These are phyloP conservation scores for Drosophila nikananu DNA, from an alignment of 1,140 invertebrate species.

Conservation along the genomic window DNA sequence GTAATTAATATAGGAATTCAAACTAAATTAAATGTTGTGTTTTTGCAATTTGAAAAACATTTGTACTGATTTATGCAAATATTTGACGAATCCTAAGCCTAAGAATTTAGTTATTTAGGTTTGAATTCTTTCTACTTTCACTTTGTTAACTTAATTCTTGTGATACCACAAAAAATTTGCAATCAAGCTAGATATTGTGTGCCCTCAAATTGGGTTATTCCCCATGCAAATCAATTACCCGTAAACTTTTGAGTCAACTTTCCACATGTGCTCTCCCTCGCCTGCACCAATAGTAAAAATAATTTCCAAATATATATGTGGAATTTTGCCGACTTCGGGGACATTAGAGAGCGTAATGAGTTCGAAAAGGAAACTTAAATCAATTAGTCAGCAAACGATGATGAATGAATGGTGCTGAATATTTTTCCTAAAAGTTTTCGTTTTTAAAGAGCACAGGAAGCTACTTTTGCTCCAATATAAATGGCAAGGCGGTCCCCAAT, in stretches of 20 bases:
- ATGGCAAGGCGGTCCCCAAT: slow-evolving; percentile 16
- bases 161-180: slow-evolving; percentile 8
- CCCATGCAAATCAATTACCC: slow-evolving; percentile 49
- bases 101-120: not conserved
- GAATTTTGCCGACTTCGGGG: slow-evolving; percentile 18
- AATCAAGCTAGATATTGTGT: slow-evolving; percentile 11
- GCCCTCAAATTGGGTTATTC: slow-evolving; percentile 35
- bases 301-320: slow-evolving; percentile 10
- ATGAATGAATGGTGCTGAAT: slow-evolving; percentile 37
- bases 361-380: slow-evolving; percentile 43
- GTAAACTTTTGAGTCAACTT: slow-evolving; percentile 38
- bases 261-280: slow-evolving; percentile 19
- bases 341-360: slow-evolving; percentile 53
- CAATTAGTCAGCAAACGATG: slow-evolving; percentile 58
- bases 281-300: slow-evolving; percentile 29
- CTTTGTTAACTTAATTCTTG: not conserved
- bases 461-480: slow-evolving; percentile 16
- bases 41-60: not conserved
- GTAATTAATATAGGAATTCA: not conserved
- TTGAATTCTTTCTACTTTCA: not conserved
- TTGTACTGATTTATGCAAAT: not conserved
- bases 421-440: slow-evolving; percentile 33
- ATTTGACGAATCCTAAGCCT: not conserved
- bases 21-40: not conserved
- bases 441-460: slow-evolving; percentile 49